Evolutionary conservation across 2,113 vertebrate species (phyloP).

Genomic region (Protobothrops mucrosquamatus): DNA sequence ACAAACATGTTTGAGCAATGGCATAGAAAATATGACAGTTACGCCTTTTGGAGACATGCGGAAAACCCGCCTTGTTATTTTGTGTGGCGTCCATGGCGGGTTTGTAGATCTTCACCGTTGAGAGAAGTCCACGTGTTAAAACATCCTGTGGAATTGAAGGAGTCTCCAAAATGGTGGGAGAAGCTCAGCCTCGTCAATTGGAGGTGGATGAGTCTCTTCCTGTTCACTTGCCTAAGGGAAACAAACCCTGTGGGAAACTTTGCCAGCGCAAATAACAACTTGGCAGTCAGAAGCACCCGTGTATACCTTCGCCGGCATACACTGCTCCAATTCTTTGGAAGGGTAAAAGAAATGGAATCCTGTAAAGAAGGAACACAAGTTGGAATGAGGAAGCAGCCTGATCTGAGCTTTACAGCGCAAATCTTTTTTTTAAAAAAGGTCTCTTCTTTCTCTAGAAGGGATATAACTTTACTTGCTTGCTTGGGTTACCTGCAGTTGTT

Average conservation of each 20-base stretch:
- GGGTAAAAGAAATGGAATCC: background rate
- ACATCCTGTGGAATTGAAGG: background rate
- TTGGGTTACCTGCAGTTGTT: background rate
- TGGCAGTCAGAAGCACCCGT: too few species aligned
- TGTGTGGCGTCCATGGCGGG: background rate
- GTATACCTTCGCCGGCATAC: too few species aligned
- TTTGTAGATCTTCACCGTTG: background rate
- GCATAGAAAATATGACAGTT: too few species aligned
- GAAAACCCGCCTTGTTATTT: background rate
- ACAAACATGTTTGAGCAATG: too few species aligned
- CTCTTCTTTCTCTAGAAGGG: background rate
- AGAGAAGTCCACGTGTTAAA: too few species aligned
- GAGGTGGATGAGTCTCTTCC: background rate
- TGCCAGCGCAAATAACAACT: background rate
- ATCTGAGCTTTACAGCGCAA: background rate
- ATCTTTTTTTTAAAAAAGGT: too few species aligned
- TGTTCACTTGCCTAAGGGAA: background rate
- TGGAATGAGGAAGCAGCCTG: too few species aligned
- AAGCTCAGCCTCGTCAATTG: background rate
- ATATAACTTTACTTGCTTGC: background rate
- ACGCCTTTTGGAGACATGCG: background rate
- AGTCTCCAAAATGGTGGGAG: background rate
- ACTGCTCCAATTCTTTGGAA: background rate
- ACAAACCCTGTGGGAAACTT: background rate
- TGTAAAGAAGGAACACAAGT: background rate